These are phyloP conservation scores for Andrena dorsata DNA, from an alignment of 2,888 invertebrate species.

Conservation along the genomic window DNA sequence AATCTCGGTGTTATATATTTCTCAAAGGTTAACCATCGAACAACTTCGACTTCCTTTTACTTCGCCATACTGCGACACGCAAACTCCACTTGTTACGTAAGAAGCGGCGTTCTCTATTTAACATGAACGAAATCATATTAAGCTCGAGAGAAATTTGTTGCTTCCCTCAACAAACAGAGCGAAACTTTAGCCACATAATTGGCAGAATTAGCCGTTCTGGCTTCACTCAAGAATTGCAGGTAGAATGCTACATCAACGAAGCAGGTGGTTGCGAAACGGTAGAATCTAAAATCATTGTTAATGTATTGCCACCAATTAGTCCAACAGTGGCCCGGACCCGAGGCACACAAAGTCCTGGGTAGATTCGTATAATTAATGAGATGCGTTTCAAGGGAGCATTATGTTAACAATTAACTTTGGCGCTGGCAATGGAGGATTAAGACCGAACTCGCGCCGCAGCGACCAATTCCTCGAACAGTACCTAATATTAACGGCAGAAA, in stretches of 20 bases:
- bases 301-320: no score
- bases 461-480: background rate
- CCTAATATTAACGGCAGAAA: slow-evolving; percentile 12
- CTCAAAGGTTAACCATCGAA: background rate
- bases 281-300: background rate
- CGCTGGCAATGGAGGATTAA: background rate
- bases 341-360: background rate
- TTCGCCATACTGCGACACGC: background rate
- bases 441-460: background rate
- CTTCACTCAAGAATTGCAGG: background rate
- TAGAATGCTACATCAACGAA: background rate
- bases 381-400: background rate
- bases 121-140: no score
- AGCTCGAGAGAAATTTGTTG: no score
- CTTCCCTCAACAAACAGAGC: background rate
- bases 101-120: no score
- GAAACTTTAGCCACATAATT: background rate
- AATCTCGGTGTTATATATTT: background rate
- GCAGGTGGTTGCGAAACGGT: background rate
- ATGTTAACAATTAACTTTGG: background rate
- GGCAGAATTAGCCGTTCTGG: background rate
- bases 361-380: slow-evolving; percentile 1
- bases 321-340: no score
- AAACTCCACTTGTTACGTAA: slow-evolving; percentile 1
- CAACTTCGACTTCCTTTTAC: background rate